These are phyloP conservation scores for Hoplostethus atlanticus DNA, from an alignment of 2,797 vertebrate species.

Conservation along the genomic window DNA sequence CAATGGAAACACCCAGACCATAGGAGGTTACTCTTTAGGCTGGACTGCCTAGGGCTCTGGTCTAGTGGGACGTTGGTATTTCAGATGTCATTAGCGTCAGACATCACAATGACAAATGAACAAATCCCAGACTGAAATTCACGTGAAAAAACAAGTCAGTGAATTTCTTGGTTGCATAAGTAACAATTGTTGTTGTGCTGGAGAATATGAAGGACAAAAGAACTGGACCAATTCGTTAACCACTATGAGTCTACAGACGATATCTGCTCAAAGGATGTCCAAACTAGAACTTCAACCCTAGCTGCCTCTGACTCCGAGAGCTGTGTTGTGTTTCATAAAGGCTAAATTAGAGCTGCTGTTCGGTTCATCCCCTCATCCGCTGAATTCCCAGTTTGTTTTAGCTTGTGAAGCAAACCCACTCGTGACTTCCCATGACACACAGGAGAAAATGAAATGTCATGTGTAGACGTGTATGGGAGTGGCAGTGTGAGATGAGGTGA, in stretches of 20 bases:
- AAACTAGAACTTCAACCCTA: background rate
- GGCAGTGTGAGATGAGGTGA: slow-evolving; percentile 63
- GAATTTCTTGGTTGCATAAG: slow-evolving; percentile 15
- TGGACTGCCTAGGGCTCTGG: slow-evolving; percentile 25
- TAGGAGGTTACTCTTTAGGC: slow-evolving; percentile 19
- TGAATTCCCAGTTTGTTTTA: slow-evolving; percentile 58
- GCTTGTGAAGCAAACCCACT: slow-evolving; percentile 40
- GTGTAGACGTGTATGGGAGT: slow-evolving; percentile 57
- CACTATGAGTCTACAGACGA: background rate
- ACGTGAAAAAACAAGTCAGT: slow-evolving; percentile 17
- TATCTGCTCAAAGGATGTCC: slow-evolving; percentile 20
- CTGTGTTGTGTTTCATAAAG: slow-evolving; percentile 11
- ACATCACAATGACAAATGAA: slow-evolving; percentile 12
- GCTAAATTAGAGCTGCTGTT: slow-evolving; percentile 35
- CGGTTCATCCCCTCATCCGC: slow-evolving; percentile 48
- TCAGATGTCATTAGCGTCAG: slow-evolving; percentile 5
- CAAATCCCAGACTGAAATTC: slow-evolving; percentile 16
- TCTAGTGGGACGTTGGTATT: slow-evolving; percentile 27
- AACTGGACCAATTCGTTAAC: background rate
- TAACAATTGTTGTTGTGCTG: no score
- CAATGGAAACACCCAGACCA: slow-evolving; percentile 8
- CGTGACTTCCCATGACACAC: slow-evolving; percentile 45
- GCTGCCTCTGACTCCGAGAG: slow-evolving; percentile 12
- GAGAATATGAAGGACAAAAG: no score
- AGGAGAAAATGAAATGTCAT: slow-evolving; percentile 64